A percentile compares a stretch with the other conserved stretches of the same genome.
phyloP scores from a whole-genome alignment of 1,140 invertebrate species.

The Caenorhabditis briggsae region DNA sequence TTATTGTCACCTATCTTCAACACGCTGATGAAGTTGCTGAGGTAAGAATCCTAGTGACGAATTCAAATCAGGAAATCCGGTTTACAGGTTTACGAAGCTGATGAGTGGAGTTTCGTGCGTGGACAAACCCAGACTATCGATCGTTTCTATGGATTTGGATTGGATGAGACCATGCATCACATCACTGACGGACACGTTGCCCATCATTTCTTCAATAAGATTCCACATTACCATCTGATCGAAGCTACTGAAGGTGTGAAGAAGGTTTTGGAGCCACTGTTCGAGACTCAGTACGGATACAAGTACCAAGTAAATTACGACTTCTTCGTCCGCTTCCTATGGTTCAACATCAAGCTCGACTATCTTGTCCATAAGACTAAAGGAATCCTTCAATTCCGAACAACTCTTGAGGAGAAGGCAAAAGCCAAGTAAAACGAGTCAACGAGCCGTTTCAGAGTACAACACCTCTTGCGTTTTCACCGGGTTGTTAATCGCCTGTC shows the following conservation, averaged over 20 bases:
- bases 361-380: slow-evolving; percentile 36
- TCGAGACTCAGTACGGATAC: slow-evolving; percentile 44
- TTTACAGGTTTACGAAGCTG: slow-evolving; percentile 79
- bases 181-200: slow-evolving; percentile 76
- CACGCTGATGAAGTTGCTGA: slow-evolving; percentile 69
- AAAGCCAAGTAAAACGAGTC: slow-evolving; percentile 38
- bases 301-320: slow-evolving; percentile 47
- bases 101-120: slow-evolving; percentile 78
- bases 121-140: slow-evolving; percentile 79
- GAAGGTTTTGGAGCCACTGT: slow-evolving; percentile 43
- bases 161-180: slow-evolving; percentile 78
- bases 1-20: slow-evolving; percentile 79
- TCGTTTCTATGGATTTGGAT: slow-evolving; percentile 78
- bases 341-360: slow-evolving; percentile 37
- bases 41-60: not conserved
- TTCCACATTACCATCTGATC: slow-evolving; percentile 41
- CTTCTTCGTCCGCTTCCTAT: slow-evolving; percentile 21
- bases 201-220: slow-evolving; percentile 51
- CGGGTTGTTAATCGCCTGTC: slow-evolving; percentile 9
- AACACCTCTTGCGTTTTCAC: slow-evolving; percentile 36
- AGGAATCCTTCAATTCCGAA: slow-evolving; percentile 48
- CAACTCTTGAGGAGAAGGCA: slow-evolving; percentile 41
- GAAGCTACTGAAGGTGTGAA: slow-evolving; percentile 47
- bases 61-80: slow-evolving; percentile 73
- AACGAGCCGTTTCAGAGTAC: slow-evolving; percentile 33